Base-by-base conservation (phyloP, 2,888 invertebrate genomes). In the Escarpia spicata region DNA sequence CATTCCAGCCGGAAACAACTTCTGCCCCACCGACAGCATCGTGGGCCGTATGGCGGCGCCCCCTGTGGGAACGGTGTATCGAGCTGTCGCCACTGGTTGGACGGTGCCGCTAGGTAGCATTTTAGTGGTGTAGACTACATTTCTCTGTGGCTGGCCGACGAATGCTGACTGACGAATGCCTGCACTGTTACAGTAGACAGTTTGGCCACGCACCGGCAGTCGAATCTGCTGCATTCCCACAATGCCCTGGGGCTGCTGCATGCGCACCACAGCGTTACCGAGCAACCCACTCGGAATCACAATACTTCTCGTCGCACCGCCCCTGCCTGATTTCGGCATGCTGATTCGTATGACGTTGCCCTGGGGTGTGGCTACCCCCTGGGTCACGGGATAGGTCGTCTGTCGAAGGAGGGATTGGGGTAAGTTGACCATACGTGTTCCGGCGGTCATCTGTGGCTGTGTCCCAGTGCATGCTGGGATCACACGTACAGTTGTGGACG, bases 251-350 rank as follows among this genome's bases (percentile, higher is more conserved):
- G 75, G 75, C 75, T 75, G 75, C 26, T 75, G 75, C 75, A 75
- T 3, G n/a, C 75, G 75, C 75, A 75, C 75, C 75, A 75, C 19
- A 26, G 26, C 6, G 75, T 75, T 75, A 26, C 75, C 75, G 19
- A 75, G 75, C 75, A 75, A 75, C n/a, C 75, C 75, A n/a, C 75
- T 75, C 75, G 75, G 75, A 75, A 75, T 75, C 75, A 75, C 75
- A 26, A 75, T 75, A n/a, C 75, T 75, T 75, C 75, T 75, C 26
- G 75, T 75, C 6, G 26, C n/a, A 3, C 26, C 75, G 6, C 75
- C n/a, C 0, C 19, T n/a, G 75, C 75, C 19, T 26, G 75, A 75
- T 75, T 75, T 75, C 26, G 75, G 75, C 75, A 75, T 19, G n/a
- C 75, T 75, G n/a, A 75, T 75, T n/a, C 75, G 75, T 75, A 75